Evolutionary conservation across 2,113 vertebrate species (phyloP).

Genomic region (Podilymbus podiceps): DNA sequence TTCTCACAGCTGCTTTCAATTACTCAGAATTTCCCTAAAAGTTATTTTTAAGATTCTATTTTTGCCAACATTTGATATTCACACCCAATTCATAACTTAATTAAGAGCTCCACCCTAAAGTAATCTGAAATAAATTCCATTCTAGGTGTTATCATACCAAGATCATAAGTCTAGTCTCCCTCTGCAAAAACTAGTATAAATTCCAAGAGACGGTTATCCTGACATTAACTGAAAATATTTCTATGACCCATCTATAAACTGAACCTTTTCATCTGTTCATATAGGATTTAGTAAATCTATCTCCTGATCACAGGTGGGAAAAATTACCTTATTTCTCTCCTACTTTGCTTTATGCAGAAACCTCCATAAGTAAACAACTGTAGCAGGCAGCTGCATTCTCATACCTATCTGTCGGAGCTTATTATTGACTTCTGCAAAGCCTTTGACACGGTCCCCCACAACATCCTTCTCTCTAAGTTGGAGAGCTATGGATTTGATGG

Average conservation of each 20-base stretch:
- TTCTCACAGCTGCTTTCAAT: neutral
- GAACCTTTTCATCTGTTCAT: neutral
- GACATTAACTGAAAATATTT: neutral
- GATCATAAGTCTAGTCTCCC: neutral
- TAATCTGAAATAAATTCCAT: neutral
- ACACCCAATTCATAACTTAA: neutral
- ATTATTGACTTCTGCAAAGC: too few species aligned
- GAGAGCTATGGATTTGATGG: too few species aligned
- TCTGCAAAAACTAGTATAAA: neutral
- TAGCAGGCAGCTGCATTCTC: neutral
- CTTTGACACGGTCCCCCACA: too few species aligned
- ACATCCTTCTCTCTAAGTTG: too few species aligned
- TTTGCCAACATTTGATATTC: neutral
- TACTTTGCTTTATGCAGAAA: neutral
- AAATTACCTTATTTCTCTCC: neutral
- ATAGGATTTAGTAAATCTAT: neutral
- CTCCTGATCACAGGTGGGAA: neutral
- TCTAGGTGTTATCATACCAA: neutral
- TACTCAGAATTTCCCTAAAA: neutral
- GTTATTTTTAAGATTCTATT: slow-evolving; percentile 10
- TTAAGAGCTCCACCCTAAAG: neutral
- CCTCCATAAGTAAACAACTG: neutral
- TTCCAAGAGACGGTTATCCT: neutral
- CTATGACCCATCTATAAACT: neutral
- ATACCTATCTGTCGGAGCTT: neutral